phyloP scores from a whole-genome alignment of 1,140 invertebrate genomes.

The Pachypeltis micranthus region DNA sequence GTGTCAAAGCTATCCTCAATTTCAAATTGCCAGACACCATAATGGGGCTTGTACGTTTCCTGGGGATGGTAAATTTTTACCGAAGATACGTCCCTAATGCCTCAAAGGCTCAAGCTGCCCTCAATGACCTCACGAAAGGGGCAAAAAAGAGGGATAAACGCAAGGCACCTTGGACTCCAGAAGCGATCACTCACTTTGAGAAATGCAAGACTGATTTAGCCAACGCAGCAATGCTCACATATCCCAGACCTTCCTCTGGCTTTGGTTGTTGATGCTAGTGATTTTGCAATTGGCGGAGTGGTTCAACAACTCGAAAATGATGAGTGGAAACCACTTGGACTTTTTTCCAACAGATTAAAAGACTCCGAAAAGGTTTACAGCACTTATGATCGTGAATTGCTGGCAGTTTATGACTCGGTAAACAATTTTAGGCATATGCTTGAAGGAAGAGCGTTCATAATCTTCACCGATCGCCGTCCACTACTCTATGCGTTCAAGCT shows the following conservation, averaged over 20 bases:
- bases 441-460: slow-evolving; percentile 28
- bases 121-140: slow-evolving; percentile 22
- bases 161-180: background rate
- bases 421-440: slow-evolving; percentile 29
- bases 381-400: slow-evolving; percentile 23
- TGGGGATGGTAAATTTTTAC: slow-evolving; percentile 33
- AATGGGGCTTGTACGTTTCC: slow-evolving; percentile 27
- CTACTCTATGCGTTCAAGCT: slow-evolving; percentile 27
- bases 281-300: slow-evolving; percentile 9
- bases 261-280: slow-evolving; percentile 10
- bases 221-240: background rate
- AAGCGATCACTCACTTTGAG: background rate
- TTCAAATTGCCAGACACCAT: slow-evolving; percentile 26
- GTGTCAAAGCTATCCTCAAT: slow-evolving; percentile 19
- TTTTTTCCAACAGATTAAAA: slow-evolving; percentile 24
- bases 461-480: slow-evolving; percentile 30
- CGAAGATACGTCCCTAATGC: slow-evolving; percentile 27
- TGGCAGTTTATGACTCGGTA: slow-evolving; percentile 27
- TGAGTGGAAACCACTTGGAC: slow-evolving; percentile 17
- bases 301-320: slow-evolving; percentile 2
- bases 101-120: slow-evolving; percentile 25
- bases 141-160: slow-evolving; percentile 9
- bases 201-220: background rate
- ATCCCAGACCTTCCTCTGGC: slow-evolving; percentile 1
- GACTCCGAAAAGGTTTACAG: slow-evolving; percentile 17